Evolutionary conservation across 2,113 vertebrate genomes (phyloP).

Genomic region (Sula dactylatra): DNA sequence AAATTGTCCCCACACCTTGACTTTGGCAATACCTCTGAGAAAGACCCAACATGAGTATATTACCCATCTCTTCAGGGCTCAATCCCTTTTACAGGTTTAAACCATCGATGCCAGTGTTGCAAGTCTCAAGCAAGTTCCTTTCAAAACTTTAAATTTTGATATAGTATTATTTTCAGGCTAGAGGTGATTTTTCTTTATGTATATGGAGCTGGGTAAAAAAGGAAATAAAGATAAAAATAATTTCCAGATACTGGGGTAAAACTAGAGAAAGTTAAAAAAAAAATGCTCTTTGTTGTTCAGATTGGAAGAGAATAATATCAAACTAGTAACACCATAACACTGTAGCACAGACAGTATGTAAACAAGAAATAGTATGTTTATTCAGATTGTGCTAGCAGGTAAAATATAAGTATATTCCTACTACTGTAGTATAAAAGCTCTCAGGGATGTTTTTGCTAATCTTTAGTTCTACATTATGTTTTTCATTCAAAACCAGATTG

Average conservation of each 20-base stretch:
- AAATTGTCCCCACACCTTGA: not conserved
- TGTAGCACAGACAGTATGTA: not conserved
- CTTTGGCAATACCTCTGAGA: not conserved
- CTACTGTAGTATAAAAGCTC: not conserved
- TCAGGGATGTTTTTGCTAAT: not conserved
- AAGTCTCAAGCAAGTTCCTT: not conserved
- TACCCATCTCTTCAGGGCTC: not conserved
- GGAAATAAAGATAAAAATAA: not conserved
- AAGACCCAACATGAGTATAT: not conserved
- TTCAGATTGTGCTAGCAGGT: not conserved
- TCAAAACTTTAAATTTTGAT: not conserved
- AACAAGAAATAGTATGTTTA: not conserved
- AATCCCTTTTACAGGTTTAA: not conserved
- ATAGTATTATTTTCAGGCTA: not conserved
- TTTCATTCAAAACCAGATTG: not conserved
- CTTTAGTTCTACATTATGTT: not conserved
- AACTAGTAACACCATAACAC: not conserved
- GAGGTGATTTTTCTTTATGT: not conserved
- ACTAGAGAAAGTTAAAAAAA: not conserved
- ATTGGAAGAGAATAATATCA: not conserved
- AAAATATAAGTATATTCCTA: not conserved
- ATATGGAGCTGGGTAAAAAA: not conserved
- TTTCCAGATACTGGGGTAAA: not conserved
- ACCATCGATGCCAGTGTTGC: not conserved
- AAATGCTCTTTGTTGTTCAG: not conserved